Conservation (phyloP, 2,888 invertebrate species). For the Sussaba pulchella region DNA sequence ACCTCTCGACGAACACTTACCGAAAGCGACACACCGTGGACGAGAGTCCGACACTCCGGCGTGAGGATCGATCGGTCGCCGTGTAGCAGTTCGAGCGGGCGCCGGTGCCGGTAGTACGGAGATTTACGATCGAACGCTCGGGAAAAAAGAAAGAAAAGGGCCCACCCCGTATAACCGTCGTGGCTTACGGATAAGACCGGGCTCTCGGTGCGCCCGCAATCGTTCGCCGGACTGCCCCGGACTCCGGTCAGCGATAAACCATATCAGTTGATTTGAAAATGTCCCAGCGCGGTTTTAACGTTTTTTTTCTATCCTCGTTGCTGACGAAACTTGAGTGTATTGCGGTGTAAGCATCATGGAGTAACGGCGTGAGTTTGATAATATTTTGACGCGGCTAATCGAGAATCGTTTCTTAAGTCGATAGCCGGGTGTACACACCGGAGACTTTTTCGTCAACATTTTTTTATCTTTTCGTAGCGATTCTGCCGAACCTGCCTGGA, state of each 20-base stretch:
- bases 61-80: constrained; percentile 58
- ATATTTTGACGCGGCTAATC: too few species aligned
- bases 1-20: constrained; percentile 39
- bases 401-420: too few species aligned
- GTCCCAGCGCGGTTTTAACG: constrained; percentile 43
- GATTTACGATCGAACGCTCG: constrained; percentile 61
- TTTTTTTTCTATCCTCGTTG: constrained; percentile 46
- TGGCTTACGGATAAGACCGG: constrained; percentile 49
- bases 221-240: not conserved
- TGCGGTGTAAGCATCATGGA: too few species aligned
- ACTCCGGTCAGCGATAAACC: constrained; percentile 38
- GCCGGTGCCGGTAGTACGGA: constrained; percentile 28
- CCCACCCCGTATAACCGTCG: constrained; percentile 48
- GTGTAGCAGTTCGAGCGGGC: constrained; percentile 6
- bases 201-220: constrained; percentile 12
- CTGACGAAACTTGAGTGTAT: too few species aligned
- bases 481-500: too few species aligned
- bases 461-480: too few species aligned
- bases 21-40: constrained; percentile 38
- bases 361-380: too few species aligned
- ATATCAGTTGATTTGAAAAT: constrained; percentile 59
- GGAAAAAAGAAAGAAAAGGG: constrained; percentile 25
- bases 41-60: constrained; percentile 3
- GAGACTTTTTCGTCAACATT: too few species aligned
- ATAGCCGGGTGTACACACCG: too few species aligned